phyloP scores from a whole-genome alignment of 2,888 invertebrate species.

The Diplolepis rosae region DNA sequence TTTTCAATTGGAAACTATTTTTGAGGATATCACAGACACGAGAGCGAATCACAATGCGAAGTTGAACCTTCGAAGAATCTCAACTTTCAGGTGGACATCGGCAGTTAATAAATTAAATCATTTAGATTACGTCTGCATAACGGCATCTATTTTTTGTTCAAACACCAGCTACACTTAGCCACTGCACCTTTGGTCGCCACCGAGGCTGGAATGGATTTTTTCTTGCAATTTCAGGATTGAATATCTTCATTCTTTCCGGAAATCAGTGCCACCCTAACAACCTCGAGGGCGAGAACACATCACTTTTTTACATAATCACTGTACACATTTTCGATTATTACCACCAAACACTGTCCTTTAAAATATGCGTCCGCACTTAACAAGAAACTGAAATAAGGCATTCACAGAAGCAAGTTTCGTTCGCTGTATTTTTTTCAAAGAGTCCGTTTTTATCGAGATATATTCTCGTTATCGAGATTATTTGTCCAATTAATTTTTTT shows the following conservation, averaged over 20 bases:
- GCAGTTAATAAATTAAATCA: conserved; percentile 56
- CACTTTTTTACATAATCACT: conserved; percentile 69
- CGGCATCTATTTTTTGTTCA: conserved; percentile 70
- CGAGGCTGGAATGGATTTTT: conserved; percentile 41
- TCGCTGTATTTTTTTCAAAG: background rate
- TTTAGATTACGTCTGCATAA: conserved; percentile 65
- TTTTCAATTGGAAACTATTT: background rate
- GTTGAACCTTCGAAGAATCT: conserved; percentile 9
- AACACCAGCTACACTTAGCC: conserved; percentile 71
- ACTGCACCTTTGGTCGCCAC: conserved; percentile 67
- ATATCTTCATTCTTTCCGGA: conserved; percentile 33
- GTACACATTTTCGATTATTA: conserved; percentile 62
- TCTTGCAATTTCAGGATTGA: conserved; percentile 39
- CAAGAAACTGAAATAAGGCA: conserved; percentile 4
- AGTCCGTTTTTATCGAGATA: background rate
- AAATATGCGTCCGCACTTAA: conserved; percentile 27
- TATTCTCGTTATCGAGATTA: background rate
- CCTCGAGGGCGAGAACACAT: conserved; percentile 65
- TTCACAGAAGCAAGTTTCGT: conserved; percentile 9
- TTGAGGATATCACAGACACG: conserved; percentile 7
- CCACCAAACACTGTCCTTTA: conserved; percentile 63
- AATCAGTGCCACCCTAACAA: conserved; percentile 48
- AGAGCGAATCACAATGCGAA: conserved; percentile 13
- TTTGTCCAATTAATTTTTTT: conserved; percentile 30
- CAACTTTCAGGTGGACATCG: conserved; percentile 35